Evolutionary conservation across 2,888 invertebrate genomes (phyloP), one percentile per base, ranked within the genome.

Genomic region (Hyposoter dolosus): DNA sequence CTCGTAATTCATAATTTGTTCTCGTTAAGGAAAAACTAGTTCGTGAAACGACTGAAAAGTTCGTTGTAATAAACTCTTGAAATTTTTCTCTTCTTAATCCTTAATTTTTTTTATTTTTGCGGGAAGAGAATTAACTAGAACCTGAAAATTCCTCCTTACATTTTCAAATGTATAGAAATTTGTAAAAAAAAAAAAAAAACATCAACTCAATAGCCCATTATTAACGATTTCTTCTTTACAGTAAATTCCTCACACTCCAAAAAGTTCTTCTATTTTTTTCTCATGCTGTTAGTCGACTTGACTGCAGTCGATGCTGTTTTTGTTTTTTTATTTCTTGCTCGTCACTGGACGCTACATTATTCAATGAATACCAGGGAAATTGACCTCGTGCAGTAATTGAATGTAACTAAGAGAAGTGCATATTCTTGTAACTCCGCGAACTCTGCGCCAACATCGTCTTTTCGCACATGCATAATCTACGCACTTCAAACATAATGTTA

Each of bases 371-470:
- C 9, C 32, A 53, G 32, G 32, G n/a, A 72, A 72, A 50, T 28
- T 23, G 35, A 60, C 45, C 45, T 28, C 56, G 60, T 60, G 60
- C 28, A 32, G 23, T 60, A 45, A 56, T 56, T 50, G 35, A 72
- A 72, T 53, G 50, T 47, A 47, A 71, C 17, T 71, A 32, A 71
- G 50, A 50, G 28, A 71, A 71, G 47, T 68, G 43, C 19, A 40
- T 15, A 40, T 66, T 50, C 47, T 71, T 47, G 50, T 50, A 71
- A 50, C 50, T 71, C 50, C 0, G 50, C 17, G 71, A 50, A 23
- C 47, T 71, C 71, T n/a, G n/a, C 28, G 17, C 10, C 32, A 28
- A 71, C 47, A 71, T 71, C 32, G 17, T 50, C 71, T 50, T 19
- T 50, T 50, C 50, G 17, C 17, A 50, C 32, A 50, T 71, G 71